Conservation (phyloP, 2,797 vertebrate species). For the Syngnathus rostellatus region DNA sequence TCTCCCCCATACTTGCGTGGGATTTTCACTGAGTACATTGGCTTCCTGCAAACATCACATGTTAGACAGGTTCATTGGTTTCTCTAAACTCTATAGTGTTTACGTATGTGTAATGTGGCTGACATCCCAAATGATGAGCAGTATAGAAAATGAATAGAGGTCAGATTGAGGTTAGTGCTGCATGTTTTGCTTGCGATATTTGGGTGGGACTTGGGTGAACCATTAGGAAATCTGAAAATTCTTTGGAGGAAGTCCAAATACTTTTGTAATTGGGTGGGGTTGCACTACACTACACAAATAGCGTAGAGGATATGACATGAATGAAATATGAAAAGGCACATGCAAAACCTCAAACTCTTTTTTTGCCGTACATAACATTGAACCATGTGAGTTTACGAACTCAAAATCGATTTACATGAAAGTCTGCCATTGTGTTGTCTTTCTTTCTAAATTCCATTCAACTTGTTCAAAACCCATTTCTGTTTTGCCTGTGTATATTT, state of each 20-base stretch:
- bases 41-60: too few relatives aligned
- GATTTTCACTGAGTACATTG: too few relatives aligned
- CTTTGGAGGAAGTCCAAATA: not conserved
- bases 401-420: not conserved
- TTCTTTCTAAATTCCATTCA: not conserved
- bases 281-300: not conserved
- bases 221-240: not conserved
- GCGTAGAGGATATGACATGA: not conserved
- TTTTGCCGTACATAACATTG: not conserved
- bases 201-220: not conserved
- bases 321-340: slow-evolving; percentile 3
- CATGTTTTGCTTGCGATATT: not conserved
- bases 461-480: not conserved
- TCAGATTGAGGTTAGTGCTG: not conserved
- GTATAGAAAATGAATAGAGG: not conserved
- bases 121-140: not conserved
- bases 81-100: too few relatives aligned
- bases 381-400: not conserved
- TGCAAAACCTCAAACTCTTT: not conserved
- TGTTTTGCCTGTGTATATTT: not conserved
- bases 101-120: not conserved
- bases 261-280: not conserved
- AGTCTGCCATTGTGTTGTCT: not conserved
- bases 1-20: too few relatives aligned
- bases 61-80: too few relatives aligned